Evolutionary conservation across 2,888 invertebrate species (phyloP).

Genomic region (Hirudinaria manillensis): DNA sequence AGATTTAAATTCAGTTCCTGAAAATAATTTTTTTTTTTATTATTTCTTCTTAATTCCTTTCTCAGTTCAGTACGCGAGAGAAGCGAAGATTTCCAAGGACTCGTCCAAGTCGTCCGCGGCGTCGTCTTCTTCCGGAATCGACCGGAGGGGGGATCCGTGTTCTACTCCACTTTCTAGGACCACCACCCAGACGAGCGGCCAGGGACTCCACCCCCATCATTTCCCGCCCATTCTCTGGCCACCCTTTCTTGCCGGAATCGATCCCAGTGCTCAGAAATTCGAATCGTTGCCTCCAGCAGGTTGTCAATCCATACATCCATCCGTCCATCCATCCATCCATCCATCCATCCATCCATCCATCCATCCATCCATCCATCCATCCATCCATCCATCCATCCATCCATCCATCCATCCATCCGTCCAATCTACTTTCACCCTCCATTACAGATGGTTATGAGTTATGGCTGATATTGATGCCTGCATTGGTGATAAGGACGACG

Average conservation of each 20-base stretch:
- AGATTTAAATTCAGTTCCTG: background rate
- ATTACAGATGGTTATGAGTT: background rate
- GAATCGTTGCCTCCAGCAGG: background rate
- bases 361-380: background rate
- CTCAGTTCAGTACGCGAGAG: background rate
- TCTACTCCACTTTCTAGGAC: background rate
- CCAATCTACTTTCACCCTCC: background rate
- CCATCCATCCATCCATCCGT: background rate
- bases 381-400: constrained; percentile 2
- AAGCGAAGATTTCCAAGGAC: background rate
- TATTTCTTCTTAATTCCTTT: background rate
- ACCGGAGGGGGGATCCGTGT: background rate
- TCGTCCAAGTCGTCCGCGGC: background rate
- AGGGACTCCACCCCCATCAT: background rate
- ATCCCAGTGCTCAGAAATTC: background rate
- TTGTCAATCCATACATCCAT: background rate
- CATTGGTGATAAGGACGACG: background rate
- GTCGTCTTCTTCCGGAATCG: background rate
- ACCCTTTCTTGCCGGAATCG: background rate
- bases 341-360: constrained; percentile 17
- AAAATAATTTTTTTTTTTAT: background rate
- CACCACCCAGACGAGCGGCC: background rate
- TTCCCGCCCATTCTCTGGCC: background rate
- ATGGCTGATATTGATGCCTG: background rate
- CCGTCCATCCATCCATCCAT: background rate